A percentile compares a stretch with the other conserved stretches of the same genome.
Conservation (phyloP, 2,797 vertebrate species). For the Erethizon dorsatum region DNA sequence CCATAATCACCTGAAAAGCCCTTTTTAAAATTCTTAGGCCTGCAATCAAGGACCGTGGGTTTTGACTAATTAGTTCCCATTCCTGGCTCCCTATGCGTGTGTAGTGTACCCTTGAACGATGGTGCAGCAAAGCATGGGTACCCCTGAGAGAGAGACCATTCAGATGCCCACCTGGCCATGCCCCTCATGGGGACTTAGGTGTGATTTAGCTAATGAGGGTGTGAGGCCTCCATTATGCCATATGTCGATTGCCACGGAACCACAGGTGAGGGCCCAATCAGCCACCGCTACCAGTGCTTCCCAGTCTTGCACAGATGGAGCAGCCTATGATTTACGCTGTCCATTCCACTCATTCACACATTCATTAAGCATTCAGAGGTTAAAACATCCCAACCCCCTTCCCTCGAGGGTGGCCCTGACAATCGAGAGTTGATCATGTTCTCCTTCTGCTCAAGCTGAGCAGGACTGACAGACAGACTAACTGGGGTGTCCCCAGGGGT, state of each 20-base stretch:
- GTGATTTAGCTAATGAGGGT: background rate
- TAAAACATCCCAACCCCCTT: background rate
- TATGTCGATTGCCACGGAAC: background rate
- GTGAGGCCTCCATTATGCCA: background rate
- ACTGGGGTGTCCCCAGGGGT: background rate
- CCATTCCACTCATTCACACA: no score
- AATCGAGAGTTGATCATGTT: background rate
- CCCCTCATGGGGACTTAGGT: background rate
- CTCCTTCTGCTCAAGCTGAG: background rate
- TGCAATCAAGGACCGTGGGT: background rate
- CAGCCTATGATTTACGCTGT: background rate
- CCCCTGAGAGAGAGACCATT: background rate
- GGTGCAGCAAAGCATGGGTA: background rate
- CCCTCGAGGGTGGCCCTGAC: background rate
- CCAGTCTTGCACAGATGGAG: background rate
- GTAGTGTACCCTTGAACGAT: background rate
- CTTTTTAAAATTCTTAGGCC: background rate
- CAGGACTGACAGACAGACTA: background rate
- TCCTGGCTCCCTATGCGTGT: background rate
- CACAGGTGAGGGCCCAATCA: background rate
- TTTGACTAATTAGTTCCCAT: background rate
- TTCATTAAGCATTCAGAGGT: background rate
- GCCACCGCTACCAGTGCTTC: background rate
- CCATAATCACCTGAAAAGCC: background rate
- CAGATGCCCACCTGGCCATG: background rate